These are phyloP conservation scores for Leistus spinibarbis DNA, from an alignment of 2,888 invertebrate species.

Conservation along the genomic window DNA sequence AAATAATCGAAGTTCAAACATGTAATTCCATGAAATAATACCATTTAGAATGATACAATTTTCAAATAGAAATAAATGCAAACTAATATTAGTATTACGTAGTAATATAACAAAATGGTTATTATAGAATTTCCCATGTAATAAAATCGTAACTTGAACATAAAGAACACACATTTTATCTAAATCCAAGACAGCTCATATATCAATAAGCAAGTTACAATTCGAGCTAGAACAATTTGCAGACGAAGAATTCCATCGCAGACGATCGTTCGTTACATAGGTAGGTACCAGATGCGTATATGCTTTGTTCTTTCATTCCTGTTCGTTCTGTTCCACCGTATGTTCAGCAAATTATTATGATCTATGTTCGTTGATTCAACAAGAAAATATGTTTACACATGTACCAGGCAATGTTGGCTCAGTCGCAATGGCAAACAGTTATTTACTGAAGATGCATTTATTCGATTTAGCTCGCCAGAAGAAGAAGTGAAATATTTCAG, in stretches of 20 bases:
- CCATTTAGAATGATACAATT: no score
- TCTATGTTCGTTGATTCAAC: slow-evolving; percentile 33
- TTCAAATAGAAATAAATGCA: not conserved
- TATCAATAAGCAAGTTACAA: not conserved
- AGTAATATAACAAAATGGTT: not conserved
- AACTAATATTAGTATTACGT: not conserved
- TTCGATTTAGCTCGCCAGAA: not conserved
- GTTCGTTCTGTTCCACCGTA: slow-evolving; percentile 1
- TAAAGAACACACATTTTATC: not conserved
- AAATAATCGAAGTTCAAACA: no score
- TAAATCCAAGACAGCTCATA: not conserved
- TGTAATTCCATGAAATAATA: no score
- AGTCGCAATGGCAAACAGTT: slow-evolving; percentile 5
- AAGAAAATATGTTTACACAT: slow-evolving; percentile 37
- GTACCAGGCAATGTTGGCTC: slow-evolving; percentile 14
- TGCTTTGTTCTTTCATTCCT: not conserved
- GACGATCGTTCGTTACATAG: not conserved
- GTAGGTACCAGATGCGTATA: not conserved
- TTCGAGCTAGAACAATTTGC: not conserved
- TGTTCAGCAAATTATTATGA: slow-evolving; percentile 33
- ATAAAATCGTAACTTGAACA: not conserved
- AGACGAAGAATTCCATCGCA: not conserved
- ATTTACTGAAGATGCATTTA: slow-evolving; percentile 12
- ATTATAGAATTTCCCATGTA: not conserved
- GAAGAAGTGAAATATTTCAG: no score